A percentile compares a stretch with the other conserved stretches of the same genome.
Conservation (phyloP, 2,797 vertebrate genomes). For the Spinibarbus caldwelli region DNA sequence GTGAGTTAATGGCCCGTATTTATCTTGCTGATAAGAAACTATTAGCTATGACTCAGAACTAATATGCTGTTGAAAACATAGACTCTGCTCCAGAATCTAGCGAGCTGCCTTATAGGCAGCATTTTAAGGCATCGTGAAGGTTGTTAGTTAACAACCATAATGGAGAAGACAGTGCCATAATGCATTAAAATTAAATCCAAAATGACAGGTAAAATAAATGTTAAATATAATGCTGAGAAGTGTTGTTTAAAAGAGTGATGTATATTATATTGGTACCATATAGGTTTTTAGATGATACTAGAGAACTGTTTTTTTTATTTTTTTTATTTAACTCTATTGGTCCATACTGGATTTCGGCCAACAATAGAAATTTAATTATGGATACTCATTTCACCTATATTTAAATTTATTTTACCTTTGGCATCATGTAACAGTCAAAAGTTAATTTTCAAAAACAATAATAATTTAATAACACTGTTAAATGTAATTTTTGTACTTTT, state of each 20-base stretch:
- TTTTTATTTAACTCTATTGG: neutral
- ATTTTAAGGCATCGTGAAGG: neutral
- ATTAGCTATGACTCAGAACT: conserved; percentile 48
- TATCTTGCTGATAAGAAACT: conserved; percentile 60
- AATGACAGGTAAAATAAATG: neutral
- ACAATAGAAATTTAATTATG: neutral
- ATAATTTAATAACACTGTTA: neutral
- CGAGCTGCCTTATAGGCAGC: neutral
- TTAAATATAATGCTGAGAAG: too few species aligned
- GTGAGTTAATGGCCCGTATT: conserved; percentile 58
- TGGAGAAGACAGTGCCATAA: neutral
- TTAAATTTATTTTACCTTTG: neutral
- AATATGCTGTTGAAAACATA: neutral
- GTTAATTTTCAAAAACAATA: neutral
- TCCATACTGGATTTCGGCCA: neutral
- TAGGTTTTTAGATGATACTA: neutral
- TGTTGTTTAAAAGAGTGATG: neutral
- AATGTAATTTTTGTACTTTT: neutral
- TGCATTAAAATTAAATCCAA: neutral
- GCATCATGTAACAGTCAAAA: neutral
- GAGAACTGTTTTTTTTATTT: neutral
- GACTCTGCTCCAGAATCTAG: conserved; percentile 8
- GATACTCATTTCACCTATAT: neutral
- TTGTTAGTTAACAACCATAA: neutral
- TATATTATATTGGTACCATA: neutral